These are phyloP conservation scores for Sipha maydis DNA, from an alignment of 2,888 invertebrate species.

Conservation along the genomic window DNA sequence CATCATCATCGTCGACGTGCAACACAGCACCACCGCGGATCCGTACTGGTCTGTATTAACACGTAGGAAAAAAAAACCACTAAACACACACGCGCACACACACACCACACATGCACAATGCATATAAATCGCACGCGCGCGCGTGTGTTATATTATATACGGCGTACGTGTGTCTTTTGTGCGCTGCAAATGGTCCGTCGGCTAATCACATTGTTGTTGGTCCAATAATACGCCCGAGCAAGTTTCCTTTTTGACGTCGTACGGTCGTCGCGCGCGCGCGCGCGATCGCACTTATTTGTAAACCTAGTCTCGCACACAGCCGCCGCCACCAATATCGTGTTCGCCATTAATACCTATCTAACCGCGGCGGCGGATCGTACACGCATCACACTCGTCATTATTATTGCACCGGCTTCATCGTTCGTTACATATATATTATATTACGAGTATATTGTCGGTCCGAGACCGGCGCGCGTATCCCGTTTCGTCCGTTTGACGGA, in stretches of 20 bases:
- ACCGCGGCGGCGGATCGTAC: not conserved
- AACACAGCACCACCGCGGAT: not conserved
- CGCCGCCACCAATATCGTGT: slow-evolving; percentile 36
- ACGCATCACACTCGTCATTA: not conserved
- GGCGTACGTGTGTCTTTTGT: not conserved
- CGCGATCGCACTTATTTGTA: slow-evolving; percentile 29
- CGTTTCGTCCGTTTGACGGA: too few relatives aligned
- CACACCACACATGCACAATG: not conserved
- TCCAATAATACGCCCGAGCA: slow-evolving; percentile 38
- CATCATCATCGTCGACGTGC: not conserved
- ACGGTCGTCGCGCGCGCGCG: not conserved
- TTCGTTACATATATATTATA: too few relatives aligned
- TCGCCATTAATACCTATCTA: slow-evolving; percentile 2
- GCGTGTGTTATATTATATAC: too few relatives aligned
- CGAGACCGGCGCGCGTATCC: too few relatives aligned
- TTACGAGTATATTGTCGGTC: too few relatives aligned
- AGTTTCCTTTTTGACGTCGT: slow-evolving; percentile 47
- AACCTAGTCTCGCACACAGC: slow-evolving; percentile 1
- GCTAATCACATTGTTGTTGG: slow-evolving; percentile 45
- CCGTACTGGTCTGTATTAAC: not conserved
- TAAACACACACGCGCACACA: not conserved
- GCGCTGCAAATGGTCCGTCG: slow-evolving; percentile 45
- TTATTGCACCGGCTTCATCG: too few relatives aligned
- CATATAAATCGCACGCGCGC: not conserved
- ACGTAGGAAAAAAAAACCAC: not conserved